Evolutionary conservation across 2,888 invertebrate species (phyloP), one percentile per base, ranked within the genome.

Genomic region (Encarsia formosa): DNA sequence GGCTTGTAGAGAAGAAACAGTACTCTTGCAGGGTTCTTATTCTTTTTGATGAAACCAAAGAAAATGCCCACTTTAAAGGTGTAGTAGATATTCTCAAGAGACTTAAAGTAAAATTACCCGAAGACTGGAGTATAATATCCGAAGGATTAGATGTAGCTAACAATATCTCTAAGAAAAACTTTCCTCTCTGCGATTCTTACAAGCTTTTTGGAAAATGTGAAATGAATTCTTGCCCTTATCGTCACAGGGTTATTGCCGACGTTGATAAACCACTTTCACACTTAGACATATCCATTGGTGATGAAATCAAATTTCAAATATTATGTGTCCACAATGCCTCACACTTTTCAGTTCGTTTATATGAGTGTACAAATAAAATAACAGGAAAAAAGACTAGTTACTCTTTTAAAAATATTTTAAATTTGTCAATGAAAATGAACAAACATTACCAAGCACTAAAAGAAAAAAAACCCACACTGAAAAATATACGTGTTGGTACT

Each of bases 121-220:
- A 60, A 2, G 55, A 67, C 31, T 65, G 77, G 52, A 52, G 70
- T 26, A 57, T 67, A 29, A 60, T 62, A 9, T 66, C 69, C 40
- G 54, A 67, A 63, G 54, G 50, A 34, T 63, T 66, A 19, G 59
- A 61, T 46, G 49, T 61, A 48, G 56, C 55, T 50, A 62, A 68
- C 57, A 68, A 71, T 57, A 64, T 71, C 38, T 74, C 75, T 58
- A 81, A 81, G 59, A 66, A 74, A 11, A 59, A 63, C 6, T 79
- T 78, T 22, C 76, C 78, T 0, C 63, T 87, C 11, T 88, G 89
- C 64, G 74, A 78, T 16, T 78, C 75, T 49, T 62, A 87, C 4
- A 78, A 87, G 53, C 75, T 81, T 23, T 80, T 85, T 59, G 88
- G 89, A 5, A 74, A 76, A 48, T 90, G 89, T 65, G 77, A 80